Conservation (phyloP, 2,797 vertebrate genomes). For the Florisuga fusca region DNA sequence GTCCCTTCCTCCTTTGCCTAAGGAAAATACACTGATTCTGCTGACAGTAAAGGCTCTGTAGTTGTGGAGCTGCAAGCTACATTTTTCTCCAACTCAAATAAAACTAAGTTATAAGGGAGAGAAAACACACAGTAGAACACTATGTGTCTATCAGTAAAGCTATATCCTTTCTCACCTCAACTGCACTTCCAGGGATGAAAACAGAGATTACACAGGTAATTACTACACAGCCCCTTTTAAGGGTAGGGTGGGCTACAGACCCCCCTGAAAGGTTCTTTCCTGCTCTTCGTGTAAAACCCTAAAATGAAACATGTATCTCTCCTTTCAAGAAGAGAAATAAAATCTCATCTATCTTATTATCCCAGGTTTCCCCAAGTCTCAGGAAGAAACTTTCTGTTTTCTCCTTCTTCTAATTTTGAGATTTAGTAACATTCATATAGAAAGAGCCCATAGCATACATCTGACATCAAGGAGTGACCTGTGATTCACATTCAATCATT, state of each 20-base stretch:
- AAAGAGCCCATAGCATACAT: neutral
- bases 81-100: conserved; percentile 19
- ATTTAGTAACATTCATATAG: neutral
- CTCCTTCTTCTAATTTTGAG: neutral
- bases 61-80: neutral
- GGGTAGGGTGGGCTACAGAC: neutral
- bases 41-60: conserved; percentile 32
- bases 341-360: neutral
- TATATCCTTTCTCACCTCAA: neutral
- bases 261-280: neutral
- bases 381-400: neutral
- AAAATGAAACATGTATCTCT: neutral
- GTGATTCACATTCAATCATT: neutral
- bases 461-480: neutral
- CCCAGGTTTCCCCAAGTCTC: neutral
- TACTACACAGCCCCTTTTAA: neutral
- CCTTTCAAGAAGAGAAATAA: neutral
- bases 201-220: neutral
- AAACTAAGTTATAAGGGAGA: neutral
- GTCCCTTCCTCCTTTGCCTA: conserved; percentile 37
- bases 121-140: neutral
- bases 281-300: neutral
- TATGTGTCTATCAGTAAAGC: neutral
- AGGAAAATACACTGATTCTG: conserved; percentile 44
- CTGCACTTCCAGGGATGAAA: neutral